Percentiles rank a stretch among this genome's conserved stretches.
phyloP scores from a whole-genome alignment of 2,797 vertebrate species.

The Paratrypauchen microcephalus region DNA sequence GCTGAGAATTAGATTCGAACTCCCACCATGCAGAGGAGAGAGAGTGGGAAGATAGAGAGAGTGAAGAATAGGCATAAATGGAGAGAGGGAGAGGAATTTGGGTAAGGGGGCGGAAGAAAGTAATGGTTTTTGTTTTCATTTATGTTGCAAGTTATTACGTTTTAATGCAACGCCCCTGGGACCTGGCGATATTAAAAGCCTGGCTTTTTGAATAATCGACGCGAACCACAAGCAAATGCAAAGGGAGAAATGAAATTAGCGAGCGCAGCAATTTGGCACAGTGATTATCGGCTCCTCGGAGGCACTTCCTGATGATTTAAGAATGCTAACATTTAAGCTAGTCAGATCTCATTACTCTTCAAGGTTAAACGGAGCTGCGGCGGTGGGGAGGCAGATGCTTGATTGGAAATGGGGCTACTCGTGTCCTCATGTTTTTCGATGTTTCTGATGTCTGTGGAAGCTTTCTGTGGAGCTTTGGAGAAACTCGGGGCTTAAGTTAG shows the following conservation, averaged over 20 bases:
- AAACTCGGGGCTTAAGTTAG: conserved; percentile 48
- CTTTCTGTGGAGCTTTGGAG: conserved; percentile 28
- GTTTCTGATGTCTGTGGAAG: conserved; percentile 37
- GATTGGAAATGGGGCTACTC: conserved; percentile 70
- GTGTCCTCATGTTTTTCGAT: conserved; percentile 43
- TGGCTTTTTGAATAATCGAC: conserved; percentile 85
- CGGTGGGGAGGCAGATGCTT: conserved; percentile 65
- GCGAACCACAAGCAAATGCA: conserved; percentile 83
- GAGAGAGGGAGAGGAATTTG: conserved; percentile 11
- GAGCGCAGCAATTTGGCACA: conserved; percentile 78
- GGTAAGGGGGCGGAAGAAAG: conserved; percentile 32
- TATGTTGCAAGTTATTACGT: conserved; percentile 83
- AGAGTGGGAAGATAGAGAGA: conserved; percentile 39
- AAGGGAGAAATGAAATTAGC: conserved; percentile 83
- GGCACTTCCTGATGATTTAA: conserved; percentile 82
- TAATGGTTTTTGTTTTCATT: conserved; percentile 84
- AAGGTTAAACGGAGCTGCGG: conserved; percentile 81
- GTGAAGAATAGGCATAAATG: conserved; percentile 38
- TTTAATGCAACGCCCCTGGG: conserved; percentile 82
- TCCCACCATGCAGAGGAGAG: conserved; percentile 70
- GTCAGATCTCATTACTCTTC: conserved; percentile 85
- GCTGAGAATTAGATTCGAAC: conserved; percentile 81
- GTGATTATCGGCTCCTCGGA: conserved; percentile 82
- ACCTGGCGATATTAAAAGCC: conserved; percentile 83
- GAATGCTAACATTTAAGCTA: conserved; percentile 83